Base-by-base conservation (phyloP, 2,797 vertebrate genomes). In the Pseudomugil tenellus region DNA sequence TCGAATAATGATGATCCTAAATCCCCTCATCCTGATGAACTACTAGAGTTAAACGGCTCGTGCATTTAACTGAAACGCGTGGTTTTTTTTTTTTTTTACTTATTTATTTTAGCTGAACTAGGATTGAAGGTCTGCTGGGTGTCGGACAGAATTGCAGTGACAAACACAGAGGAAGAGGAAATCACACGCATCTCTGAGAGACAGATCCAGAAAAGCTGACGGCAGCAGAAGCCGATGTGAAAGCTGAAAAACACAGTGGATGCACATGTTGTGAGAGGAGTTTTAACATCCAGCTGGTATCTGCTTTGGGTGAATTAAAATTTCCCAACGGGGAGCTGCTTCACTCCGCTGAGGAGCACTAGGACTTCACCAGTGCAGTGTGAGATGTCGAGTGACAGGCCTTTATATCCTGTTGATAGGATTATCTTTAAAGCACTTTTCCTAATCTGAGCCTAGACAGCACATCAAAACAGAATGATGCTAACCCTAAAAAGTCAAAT, bases 201-300 rank as follows among this genome's bases (percentile, higher is more conserved):
- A 16, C 17, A 6, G 53, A 35, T 41, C 29, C 14, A 37, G 70
- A 66, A 55, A 58, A 29, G 55, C 62, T 62, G 76, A 56, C 29
- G 23, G 68, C 65, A 67, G 66, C 74, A 76, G 72, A 65, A 13
- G 53, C 58, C 10, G 54, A 54, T 43, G 35, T 29, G 37, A 32
- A 66, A 58, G 48, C 58, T 62, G 43, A 56, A 31, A 46, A 16
- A 61, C 52, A 39, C 8, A 39, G 48, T 41, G 25, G 29, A 26
- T 26, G 43, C 21, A 26, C 41, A 46, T 48, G n/a, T 53, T 60
- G 51, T 43, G 54, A 52, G 32, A 19, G 16, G 59, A 46, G 37
- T 67, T 72, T 67, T 39, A 77, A 7, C 53, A 77, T 63, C 66
- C 74, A 86, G 79, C 79, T 77, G 69, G 74, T 74, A 71, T 81